Percentiles rank a stretch among this genome's conserved stretches.
Conservation (phyloP, 2,797 vertebrate genomes). For the Lerista edwardsae region DNA sequence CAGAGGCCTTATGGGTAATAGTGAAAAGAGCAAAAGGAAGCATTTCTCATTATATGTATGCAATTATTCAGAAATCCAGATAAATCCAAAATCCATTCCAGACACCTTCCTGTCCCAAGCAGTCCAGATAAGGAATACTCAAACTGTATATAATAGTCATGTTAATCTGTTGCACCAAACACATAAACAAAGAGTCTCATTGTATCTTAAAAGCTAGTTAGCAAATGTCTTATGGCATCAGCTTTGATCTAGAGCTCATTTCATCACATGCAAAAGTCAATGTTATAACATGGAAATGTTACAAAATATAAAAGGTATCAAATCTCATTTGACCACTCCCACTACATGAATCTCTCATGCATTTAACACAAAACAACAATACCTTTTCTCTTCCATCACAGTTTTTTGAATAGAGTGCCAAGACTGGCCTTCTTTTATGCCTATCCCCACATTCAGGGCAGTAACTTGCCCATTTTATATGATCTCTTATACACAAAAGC, state of each 20-base stretch:
- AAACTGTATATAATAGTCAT: neutral
- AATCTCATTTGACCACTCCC: neutral
- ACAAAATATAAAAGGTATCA: no score
- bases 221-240: no score
- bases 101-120: no score
- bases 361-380: neutral
- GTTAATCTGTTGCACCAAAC: neutral
- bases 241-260: neutral
- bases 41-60: no score
- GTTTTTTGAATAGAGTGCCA: neutral
- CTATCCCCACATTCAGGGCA: neutral
- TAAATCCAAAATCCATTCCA: no score
- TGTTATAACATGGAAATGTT: neutral
- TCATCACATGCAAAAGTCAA: neutral
- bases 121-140: no score
- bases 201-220: no score
- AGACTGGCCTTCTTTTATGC: neutral
- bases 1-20: no score
- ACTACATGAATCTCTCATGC: neutral
- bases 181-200: no score
- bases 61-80: no score
- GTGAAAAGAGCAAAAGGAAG: no score
- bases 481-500: neutral
- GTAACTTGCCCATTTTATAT: neutral
- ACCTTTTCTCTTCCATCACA: neutral